Evolutionary conservation across 2,888 invertebrate species (phyloP), one percentile per base, ranked within the genome.

Genomic region (Drosophila tripunctata): DNA sequence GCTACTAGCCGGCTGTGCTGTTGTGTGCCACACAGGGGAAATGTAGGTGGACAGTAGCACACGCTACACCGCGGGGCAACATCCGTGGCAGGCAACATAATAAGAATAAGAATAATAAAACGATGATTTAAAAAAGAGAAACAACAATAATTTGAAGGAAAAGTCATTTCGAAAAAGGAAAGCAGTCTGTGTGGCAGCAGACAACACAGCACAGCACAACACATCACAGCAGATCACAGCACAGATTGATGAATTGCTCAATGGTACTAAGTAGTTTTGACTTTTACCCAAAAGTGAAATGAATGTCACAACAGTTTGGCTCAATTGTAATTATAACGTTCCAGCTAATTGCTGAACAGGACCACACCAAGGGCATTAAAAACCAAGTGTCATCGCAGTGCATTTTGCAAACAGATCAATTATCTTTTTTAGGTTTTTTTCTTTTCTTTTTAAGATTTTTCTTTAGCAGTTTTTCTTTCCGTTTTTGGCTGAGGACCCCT

Each of bases 391-490:
- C 76, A 78, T 87, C 86, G 83, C 73, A 67, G 66, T 60, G 67
- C 77, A 75, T 89, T 88, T 88, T 62, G 88, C 88, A 88, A 86
- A 83, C 78, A 69, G 78, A 87, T 88, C 87, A 88, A 85, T 85
- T 85, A 88, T 55, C 69, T 81, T 57, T 51, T 61, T 57, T 38
- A 45, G 21, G 24, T 6, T 33, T 64, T 43, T 52, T 33, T 27
- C 1, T 33, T 5, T 8, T 35, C 12, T 14, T 22, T 66, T 66
- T 35, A 45, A 54, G 45, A 27, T 45, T 52, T 47, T 58, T 67
- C 55, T 35, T 50, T 17, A 60, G 50, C 51, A 55, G 14, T 35
- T 50, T 27, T 58, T 55, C 38, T 61, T 51, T 57, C 51, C 47
- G 62, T 40, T n/a, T 60, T 51, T 64, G 35, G n/a, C n/a, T 67